Evolutionary conservation across 2,113 vertebrate genomes (phyloP).

Genomic region (Serinus canaria): DNA sequence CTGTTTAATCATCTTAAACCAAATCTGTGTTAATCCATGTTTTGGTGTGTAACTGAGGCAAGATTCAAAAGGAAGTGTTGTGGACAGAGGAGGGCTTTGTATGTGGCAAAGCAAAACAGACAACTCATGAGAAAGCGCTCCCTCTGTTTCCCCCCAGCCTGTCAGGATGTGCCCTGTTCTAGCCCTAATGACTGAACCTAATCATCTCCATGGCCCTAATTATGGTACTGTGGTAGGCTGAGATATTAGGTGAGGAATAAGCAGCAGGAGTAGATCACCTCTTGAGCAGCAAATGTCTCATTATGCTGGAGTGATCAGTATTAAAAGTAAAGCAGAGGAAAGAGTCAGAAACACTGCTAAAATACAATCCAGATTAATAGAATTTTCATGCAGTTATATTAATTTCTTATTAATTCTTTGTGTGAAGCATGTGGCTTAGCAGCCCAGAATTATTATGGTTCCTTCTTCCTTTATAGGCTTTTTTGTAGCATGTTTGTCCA

Average conservation of each 20-base stretch:
- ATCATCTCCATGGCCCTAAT: neutral
- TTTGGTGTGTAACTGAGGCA: neutral
- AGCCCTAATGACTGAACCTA: neutral
- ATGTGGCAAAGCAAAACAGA: neutral
- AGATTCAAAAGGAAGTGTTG: neutral
- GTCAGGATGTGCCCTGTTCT: neutral
- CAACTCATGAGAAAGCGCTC: neutral
- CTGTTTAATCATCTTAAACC: neutral
- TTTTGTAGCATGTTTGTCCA: neutral
- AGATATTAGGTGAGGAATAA: neutral
- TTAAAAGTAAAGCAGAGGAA: neutral
- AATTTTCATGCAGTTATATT: neutral
- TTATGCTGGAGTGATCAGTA: neutral
- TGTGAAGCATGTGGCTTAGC: neutral
- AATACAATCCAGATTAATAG: neutral
- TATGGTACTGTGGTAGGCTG: neutral
- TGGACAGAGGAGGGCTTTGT: neutral
- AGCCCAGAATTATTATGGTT: neutral
- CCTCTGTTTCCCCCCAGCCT: neutral
- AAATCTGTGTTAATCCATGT: neutral
- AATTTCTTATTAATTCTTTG: neutral
- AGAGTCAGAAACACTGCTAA: neutral
- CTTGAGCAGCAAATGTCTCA: neutral
- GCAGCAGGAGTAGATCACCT: neutral
- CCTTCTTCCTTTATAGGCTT: neutral